Conservation (phyloP, 2,113 vertebrate genomes). For the Psilopsiagon aymara region DNA sequence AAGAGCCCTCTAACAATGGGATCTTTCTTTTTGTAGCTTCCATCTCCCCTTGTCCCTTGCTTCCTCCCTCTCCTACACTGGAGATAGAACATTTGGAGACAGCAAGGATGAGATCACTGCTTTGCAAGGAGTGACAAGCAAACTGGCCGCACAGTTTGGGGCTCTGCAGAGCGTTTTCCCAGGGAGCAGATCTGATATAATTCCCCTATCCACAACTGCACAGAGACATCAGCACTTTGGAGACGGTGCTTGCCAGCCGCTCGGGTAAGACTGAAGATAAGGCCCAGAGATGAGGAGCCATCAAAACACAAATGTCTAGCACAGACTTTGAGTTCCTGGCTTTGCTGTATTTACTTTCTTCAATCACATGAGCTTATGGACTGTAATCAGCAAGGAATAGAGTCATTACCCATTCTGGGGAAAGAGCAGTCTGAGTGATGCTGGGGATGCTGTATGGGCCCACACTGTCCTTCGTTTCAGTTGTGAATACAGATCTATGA, state of each 20-base stretch:
- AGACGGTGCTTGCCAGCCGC: neutral
- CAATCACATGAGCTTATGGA: neutral
- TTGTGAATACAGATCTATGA: neutral
- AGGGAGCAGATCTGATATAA: constrained; percentile 25
- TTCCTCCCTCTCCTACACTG: constrained; percentile 38
- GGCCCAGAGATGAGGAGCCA: constrained; percentile 37
- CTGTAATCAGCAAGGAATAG: neutral
- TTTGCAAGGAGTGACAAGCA: constrained; percentile 42
- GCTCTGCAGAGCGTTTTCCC: neutral
- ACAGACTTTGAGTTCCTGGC: constrained; percentile 29
- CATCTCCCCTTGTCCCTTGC: constrained; percentile 17
- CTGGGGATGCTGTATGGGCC: neutral
- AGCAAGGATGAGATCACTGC: constrained; percentile 64
- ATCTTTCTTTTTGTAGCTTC: constrained; percentile 52
- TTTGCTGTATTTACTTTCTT: constrained; percentile 46
- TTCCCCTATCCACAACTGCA: constrained; percentile 2
- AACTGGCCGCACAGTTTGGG: neutral
- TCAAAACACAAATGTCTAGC: constrained; percentile 3
- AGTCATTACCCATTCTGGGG: neutral
- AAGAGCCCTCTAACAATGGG: constrained; percentile 65
- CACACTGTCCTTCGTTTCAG: neutral
- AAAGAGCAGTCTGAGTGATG: neutral
- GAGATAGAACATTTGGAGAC: constrained; percentile 63
- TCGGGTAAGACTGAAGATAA: constrained; percentile 65
- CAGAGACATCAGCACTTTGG: constrained; percentile 49